Base-by-base conservation (phyloP, 2,113 vertebrate genomes). In the Halichoeres trimaculatus region DNA sequence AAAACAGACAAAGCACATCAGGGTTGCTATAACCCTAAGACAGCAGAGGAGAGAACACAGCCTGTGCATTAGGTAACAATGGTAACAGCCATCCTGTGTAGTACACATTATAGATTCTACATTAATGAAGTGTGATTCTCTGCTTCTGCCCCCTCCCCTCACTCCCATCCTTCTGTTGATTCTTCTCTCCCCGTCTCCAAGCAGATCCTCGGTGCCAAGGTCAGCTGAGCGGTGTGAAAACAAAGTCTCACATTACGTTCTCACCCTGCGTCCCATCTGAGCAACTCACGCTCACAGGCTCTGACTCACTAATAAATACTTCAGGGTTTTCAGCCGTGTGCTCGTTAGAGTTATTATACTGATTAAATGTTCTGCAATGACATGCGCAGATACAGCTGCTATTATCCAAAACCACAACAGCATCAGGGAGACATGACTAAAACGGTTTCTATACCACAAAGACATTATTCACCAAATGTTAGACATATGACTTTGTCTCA, bases 261-360 rank as follows among this genome's bases (percentile, higher is more conserved):
- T 58, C 80, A 52, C 63, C 62, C 26, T 71, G 26, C 26, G 13
- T 47, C 60, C 64, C 48, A 43, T 59, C 35, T 35, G 24, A 64
- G 54, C 65, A 70, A 48, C 73, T 60, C 50, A 30, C 54, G 34
- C 54, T 65, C 16, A 23, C 63, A 71, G 10, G 10, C 65, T 65
- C 48, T 70, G 71, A 70, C 65, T 70, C 78, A 80, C 65, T 41
- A 64, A 81, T 65, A 47, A 62, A 69, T 65, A 47, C 71, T 65
- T 30, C 53, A 24, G 59, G 66, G 66, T 34, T 64, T 75, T 47
- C 13, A 59, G 71, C 47, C 24, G 9, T 19, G 59, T 38, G 40
- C 70, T 52, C 10, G 16, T 73, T 67, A 24, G 50, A 55, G 24
- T 52, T 22, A 53, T 70, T 34, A 53, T 11, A 20, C 36, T 36